Evolutionary conservation across 2,113 vertebrate genomes (phyloP).

Genomic region (Anarhynchus alexandrinus): DNA sequence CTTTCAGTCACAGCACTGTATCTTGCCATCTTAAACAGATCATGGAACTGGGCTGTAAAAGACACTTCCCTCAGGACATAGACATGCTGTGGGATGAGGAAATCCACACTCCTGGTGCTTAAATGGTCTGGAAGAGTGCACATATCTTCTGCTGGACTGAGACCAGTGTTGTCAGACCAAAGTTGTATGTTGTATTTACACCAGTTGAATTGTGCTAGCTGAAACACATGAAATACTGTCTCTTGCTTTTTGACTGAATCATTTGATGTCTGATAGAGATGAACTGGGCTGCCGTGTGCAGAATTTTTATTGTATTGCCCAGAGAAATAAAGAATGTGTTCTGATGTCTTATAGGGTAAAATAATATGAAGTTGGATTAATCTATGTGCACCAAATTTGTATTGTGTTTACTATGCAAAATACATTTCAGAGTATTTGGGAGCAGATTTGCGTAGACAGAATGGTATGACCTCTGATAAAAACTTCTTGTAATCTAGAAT

Average conservation of each 20-base stretch:
- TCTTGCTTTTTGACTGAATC: neutral
- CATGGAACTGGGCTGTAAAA: neutral
- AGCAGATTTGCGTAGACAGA: neutral
- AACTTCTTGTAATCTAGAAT: neutral
- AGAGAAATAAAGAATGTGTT: neutral
- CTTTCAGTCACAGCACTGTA: neutral
- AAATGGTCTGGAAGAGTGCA: neutral
- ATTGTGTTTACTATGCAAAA: neutral
- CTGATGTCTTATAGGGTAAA: neutral
- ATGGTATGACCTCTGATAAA: neutral
- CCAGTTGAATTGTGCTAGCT: neutral
- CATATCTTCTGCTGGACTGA: neutral
- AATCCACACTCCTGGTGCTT: neutral
- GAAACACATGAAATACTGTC: neutral
- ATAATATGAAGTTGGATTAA: neutral
- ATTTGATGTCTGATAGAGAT: neutral
- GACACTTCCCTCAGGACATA: neutral
- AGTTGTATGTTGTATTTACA: neutral
- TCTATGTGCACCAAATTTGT: neutral
- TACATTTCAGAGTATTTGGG: neutral
- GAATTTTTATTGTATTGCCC: neutral
- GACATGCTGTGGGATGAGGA: neutral
- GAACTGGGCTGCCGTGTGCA: accelerated
- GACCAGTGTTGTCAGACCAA: neutral
- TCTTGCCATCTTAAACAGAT: neutral